phyloP scores from a whole-genome alignment of 2,113 vertebrate species.

The Carassius auratus region DNA sequence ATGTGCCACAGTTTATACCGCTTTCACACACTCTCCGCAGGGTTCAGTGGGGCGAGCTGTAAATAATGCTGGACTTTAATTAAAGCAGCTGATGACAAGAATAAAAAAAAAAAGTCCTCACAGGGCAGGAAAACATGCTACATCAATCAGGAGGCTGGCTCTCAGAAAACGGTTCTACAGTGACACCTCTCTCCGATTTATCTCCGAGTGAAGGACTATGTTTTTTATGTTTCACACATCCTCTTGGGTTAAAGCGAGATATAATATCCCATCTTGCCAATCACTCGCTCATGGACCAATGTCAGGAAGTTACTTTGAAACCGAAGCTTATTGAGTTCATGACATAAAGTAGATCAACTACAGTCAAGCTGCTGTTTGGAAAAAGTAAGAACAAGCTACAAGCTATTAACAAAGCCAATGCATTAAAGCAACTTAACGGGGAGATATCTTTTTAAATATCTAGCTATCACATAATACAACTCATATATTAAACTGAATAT shows the following conservation, averaged over 20 bases:
- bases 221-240: conserved; percentile 17
- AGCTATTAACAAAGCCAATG: neutral
- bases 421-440: no score
- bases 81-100: conserved; percentile 41
- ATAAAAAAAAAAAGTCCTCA: neutral
- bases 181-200: conserved; percentile 40
- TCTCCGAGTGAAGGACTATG: conserved; percentile 50
- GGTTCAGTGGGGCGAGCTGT: neutral
- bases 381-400: neutral
- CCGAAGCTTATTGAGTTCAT: neutral
- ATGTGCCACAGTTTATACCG: conserved; percentile 54
- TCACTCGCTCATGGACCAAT: conserved; percentile 59
- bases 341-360: neutral
- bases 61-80: conserved; percentile 53
- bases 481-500: no score
- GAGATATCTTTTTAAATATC: no score
- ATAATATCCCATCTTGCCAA: conserved; percentile 64
- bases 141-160: conserved; percentile 20
- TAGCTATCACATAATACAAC: neutral
- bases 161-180: conserved; percentile 32
- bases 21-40: conserved; percentile 59
- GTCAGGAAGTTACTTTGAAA: conserved; percentile 50
- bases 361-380: neutral
- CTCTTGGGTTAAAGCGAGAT: conserved; percentile 53
- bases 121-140: conserved; percentile 1